These are phyloP conservation scores for Paramacrobiotus metropolitanus DNA, from an alignment of 1,140 invertebrate species.

Conservation along the genomic window DNA sequence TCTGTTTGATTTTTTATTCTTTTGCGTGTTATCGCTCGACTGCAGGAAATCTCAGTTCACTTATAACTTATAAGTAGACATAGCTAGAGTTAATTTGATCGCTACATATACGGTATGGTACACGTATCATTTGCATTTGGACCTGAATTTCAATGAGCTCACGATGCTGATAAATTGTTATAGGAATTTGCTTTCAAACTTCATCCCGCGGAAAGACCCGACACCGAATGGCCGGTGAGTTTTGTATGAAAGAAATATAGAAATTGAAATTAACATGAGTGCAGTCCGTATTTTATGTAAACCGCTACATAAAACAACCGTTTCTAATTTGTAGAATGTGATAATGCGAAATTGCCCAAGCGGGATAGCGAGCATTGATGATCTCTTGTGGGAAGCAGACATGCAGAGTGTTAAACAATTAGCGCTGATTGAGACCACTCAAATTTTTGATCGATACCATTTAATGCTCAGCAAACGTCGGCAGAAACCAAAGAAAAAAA, in stretches of 20 bases:
- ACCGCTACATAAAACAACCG: too few species aligned
- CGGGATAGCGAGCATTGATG: not conserved
- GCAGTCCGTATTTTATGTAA: too few species aligned
- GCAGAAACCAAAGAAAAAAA: not conserved
- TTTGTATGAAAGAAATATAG: not conserved
- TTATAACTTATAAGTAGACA: too few species aligned
- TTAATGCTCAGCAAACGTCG: not conserved
- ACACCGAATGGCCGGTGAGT: not conserved
- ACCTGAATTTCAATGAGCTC: too few species aligned
- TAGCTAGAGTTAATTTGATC: too few species aligned
- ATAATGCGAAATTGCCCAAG: not conserved
- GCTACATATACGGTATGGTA: too few species aligned
- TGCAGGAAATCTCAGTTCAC: too few species aligned
- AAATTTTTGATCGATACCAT: not conserved
- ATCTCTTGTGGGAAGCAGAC: conserved; percentile 2
- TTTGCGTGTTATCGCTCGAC: too few species aligned
- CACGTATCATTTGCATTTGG: too few species aligned
- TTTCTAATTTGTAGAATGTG: not conserved
- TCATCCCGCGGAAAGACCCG: not conserved
- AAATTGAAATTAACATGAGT: too few species aligned
- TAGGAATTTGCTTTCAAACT: not conserved
- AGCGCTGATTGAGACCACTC: not conserved
- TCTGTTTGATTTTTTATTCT: too few species aligned
- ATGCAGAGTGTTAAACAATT: not conserved
- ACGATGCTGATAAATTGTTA: not conserved